These are phyloP conservation scores for Tuta absoluta DNA, from an alignment of 2,888 invertebrate species.

Conservation along the genomic window DNA sequence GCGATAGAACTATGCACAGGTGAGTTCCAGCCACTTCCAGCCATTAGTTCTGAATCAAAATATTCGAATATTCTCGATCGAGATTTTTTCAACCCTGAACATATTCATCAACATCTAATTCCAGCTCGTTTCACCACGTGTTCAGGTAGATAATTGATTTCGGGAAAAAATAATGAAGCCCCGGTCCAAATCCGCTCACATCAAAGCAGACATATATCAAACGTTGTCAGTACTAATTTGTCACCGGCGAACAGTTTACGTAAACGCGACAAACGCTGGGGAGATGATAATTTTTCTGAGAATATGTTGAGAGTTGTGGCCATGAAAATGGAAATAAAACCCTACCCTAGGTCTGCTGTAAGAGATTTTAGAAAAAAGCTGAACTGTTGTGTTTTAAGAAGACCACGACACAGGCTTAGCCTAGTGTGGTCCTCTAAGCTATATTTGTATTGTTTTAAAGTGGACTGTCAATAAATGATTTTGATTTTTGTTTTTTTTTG, in stretches of 20 bases:
- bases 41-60: too few relatives aligned
- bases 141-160: slow-evolving; percentile 42
- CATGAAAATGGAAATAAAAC: slow-evolving; percentile 11
- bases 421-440: too few relatives aligned
- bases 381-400: too few relatives aligned
- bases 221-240: slow-evolving; percentile 62
- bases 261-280: slow-evolving; percentile 41
- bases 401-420: too few relatives aligned
- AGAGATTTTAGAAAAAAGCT: too few relatives aligned
- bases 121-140: neutral
- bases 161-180: slow-evolving; percentile 36
- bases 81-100: neutral
- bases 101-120: neutral
- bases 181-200: slow-evolving; percentile 39
- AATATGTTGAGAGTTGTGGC: slow-evolving; percentile 40
- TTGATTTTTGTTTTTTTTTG: too few relatives aligned
- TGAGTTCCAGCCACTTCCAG: too few relatives aligned
- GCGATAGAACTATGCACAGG: too few relatives aligned
- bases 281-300: slow-evolving; percentile 55
- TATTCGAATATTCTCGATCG: too few relatives aligned
- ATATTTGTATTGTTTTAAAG: too few relatives aligned
- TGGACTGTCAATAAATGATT: too few relatives aligned
- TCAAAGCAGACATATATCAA: slow-evolving; percentile 58
- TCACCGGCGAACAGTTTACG: slow-evolving; percentile 52
- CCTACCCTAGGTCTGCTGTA: too few relatives aligned